A percentile compares a stretch with the other conserved stretches of the same genome.
Evolutionary conservation across 1,140 invertebrate species (phyloP).

Genomic region (Lasaia peninsularis): DNA sequence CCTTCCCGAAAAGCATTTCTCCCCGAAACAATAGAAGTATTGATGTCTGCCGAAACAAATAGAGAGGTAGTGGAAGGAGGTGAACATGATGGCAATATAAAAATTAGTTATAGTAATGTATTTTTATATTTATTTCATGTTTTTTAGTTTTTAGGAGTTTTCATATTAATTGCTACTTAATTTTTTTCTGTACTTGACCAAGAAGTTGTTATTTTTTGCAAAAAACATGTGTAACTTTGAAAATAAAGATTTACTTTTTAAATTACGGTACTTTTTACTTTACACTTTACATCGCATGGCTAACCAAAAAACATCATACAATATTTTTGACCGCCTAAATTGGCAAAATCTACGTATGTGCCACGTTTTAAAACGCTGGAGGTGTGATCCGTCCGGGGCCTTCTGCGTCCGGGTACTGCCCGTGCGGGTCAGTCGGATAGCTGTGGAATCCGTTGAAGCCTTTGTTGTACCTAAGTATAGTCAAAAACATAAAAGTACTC

Average conservation of each 20-base stretch:
- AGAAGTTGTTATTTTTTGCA: neutral
- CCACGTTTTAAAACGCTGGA: too few relatives aligned
- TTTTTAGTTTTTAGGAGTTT: neutral
- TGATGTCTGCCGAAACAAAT: neutral
- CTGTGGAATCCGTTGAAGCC: neutral
- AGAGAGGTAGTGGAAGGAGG: neutral
- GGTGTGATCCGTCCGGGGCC: too few relatives aligned
- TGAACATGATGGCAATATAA: neutral
- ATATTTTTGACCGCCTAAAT: too few relatives aligned
- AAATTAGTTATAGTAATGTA: neutral
- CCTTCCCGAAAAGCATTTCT: neutral
- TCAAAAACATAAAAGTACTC: too few relatives aligned
- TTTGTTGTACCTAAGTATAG: too few relatives aligned
- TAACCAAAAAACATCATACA: neutral
- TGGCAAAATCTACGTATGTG: constrained; percentile 2
- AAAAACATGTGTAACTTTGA: neutral
- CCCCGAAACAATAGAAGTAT: neutral
- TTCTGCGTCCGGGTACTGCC: constrained; percentile 5
- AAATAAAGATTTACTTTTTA: constrained; percentile 2
- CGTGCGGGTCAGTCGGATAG: too few relatives aligned
- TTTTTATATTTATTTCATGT: neutral
- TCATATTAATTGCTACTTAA: neutral
- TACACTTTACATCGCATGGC: neutral
- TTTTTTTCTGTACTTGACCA: neutral
- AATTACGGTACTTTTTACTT: neutral